Conservation (phyloP, 2,113 vertebrate genomes). For the Zosterops lateralis region DNA sequence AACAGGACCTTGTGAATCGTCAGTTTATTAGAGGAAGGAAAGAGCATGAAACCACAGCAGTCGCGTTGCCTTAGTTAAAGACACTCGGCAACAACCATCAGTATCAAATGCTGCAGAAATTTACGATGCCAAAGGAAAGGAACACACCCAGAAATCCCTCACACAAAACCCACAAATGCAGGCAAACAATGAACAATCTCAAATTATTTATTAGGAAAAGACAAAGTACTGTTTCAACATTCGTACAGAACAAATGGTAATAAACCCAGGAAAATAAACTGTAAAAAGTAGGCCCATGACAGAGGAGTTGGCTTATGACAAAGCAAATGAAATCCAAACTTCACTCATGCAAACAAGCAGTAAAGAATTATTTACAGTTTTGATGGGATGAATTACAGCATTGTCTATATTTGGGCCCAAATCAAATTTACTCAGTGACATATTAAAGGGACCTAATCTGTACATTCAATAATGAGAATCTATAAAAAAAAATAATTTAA, state of each 20-base stretch:
- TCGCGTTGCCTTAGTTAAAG: not conserved
- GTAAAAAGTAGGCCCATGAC: conserved; percentile 54
- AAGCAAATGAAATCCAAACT: conserved; percentile 56
- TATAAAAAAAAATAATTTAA: conserved; percentile 79
- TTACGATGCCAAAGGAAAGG: not conserved
- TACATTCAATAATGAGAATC: conserved; percentile 63
- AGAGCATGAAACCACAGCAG: not conserved
- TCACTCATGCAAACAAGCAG: conserved; percentile 68
- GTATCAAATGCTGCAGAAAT: not conserved
- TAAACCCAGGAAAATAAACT: conserved; percentile 67
- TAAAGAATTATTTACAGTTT: conserved; percentile 59
- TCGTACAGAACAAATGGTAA: conserved; percentile 66
- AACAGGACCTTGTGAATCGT: not conserved
- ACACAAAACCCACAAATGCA: not conserved
- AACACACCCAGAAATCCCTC: not conserved
- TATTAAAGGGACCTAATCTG: conserved; percentile 65
- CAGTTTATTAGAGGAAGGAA: not conserved
- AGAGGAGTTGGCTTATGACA: conserved; percentile 25
- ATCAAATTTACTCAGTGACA: conserved; percentile 33
- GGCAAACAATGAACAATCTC: conserved; percentile 28
- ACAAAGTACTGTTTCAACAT: conserved; percentile 56
- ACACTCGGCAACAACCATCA: not conserved
- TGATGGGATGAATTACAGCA: conserved; percentile 56
- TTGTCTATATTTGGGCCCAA: conserved; percentile 25
- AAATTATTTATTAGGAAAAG: conserved; percentile 71